Percentiles rank a stretch among this genome's conserved stretches.
Evolutionary conservation across 2,797 vertebrate genomes (phyloP).

Genomic region (Danio aesculapii): DNA sequence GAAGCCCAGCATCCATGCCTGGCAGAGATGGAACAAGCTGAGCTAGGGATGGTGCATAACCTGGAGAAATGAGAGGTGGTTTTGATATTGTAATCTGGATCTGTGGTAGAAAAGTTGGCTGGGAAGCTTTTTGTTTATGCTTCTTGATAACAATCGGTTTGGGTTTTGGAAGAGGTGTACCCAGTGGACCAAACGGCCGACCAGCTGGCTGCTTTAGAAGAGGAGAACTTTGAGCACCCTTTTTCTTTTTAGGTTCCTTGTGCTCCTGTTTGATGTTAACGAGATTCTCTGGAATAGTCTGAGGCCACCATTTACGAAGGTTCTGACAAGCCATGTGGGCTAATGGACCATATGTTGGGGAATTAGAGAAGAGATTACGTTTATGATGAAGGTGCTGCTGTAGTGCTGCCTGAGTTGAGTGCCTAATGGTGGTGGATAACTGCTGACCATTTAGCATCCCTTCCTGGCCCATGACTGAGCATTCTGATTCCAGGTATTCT

Average conservation of each 20-base stretch:
- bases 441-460: slow-evolving; percentile 73
- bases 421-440: slow-evolving; percentile 81
- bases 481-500: slow-evolving; percentile 71
- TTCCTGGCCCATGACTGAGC: slow-evolving; percentile 72
- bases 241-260: slow-evolving; percentile 91
- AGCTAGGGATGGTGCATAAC: slow-evolving; percentile 66
- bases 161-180: slow-evolving; percentile 78
- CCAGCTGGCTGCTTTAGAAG: slow-evolving; percentile 73
- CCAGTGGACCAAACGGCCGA: slow-evolving; percentile 66
- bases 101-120: slow-evolving; percentile 89
- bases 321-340: slow-evolving; percentile 75
- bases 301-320: slow-evolving; percentile 87
- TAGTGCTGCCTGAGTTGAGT: slow-evolving; percentile 92
- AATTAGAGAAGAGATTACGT: slow-evolving; percentile 90
- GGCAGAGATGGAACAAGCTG: slow-evolving; percentile 65
- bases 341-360: slow-evolving; percentile 65
- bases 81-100: slow-evolving; percentile 84
- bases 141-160: slow-evolving; percentile 94
- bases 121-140: slow-evolving; percentile 88
- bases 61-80: slow-evolving; percentile 68
- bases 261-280: slow-evolving; percentile 80
- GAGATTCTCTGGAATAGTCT: slow-evolving; percentile 69
- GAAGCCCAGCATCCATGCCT: slow-evolving; percentile 74
- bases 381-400: slow-evolving; percentile 97
- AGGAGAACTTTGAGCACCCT: slow-evolving; percentile 81